These are phyloP conservation scores for Rhopalosiphum padi DNA, from an alignment of 1,140 invertebrate species.

Conservation along the genomic window DNA sequence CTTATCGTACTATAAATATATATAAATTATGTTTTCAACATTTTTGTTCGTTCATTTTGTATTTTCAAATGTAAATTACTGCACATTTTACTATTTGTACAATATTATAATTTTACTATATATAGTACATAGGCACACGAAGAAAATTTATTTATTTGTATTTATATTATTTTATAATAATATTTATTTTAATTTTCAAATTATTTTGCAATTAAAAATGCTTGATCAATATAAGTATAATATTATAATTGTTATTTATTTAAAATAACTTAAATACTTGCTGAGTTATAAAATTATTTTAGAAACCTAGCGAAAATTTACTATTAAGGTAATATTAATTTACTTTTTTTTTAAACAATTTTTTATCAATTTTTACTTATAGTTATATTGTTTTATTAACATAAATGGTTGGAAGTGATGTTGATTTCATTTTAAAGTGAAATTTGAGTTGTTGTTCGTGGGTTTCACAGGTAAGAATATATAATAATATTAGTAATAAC, in stretches of 20 bases:
- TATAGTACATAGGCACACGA: too few species aligned
- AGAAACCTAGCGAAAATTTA: background rate
- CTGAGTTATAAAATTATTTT: background rate
- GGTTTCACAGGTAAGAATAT: background rate
- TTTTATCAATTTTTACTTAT: background rate
- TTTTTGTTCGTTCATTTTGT: background rate
- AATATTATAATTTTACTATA: too few species aligned
- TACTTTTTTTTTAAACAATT: background rate
- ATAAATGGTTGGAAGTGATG: background rate
- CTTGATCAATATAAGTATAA: background rate
- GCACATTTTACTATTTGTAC: background rate
- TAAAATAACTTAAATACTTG: too few species aligned
- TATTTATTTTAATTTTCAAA: background rate
- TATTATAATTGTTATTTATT: background rate
- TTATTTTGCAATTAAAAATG: background rate
- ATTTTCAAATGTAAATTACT: background rate
- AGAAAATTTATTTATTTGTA: background rate
- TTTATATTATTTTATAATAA: background rate
- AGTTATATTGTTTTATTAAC: background rate
- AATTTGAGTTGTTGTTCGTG: conserved; percentile 13
- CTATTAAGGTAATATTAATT: background rate
- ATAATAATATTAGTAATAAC: background rate
- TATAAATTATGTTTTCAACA: background rate
- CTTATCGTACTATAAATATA: background rate
- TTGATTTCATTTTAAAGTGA: background rate